A percentile compares a stretch with the other conserved stretches of the same genome.
These are phyloP conservation scores for Acrocephalus arundinaceus DNA, from an alignment of 2,113 vertebrate genomes.

Conservation along the genomic window DNA sequence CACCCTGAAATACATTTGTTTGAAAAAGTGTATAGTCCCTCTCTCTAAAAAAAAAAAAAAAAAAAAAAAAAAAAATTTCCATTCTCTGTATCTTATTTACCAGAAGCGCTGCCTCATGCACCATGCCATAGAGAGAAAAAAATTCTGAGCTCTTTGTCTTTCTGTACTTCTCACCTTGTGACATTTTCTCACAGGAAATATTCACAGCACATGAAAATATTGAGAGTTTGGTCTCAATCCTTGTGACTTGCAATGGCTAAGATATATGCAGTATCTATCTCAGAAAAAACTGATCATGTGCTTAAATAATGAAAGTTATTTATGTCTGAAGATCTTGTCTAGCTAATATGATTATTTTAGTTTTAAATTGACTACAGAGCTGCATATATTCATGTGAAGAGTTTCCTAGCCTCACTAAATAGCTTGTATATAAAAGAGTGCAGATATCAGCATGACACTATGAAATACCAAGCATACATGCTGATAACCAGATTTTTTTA, in stretches of 20 bases:
- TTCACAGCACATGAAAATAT: neutral
- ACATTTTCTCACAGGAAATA: neutral
- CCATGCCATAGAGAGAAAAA: neutral
- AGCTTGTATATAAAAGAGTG: neutral
- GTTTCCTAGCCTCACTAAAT: neutral
- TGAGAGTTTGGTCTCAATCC: neutral
- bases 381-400: neutral
- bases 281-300: neutral
- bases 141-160: neutral
- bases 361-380: neutral
- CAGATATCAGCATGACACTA: neutral
- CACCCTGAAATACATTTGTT: neutral
- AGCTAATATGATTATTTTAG: neutral
- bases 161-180: neutral
- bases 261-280: neutral
- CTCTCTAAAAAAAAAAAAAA: neutral
- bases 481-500: neutral
- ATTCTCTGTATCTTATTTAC: neutral
- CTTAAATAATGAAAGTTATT: neutral
- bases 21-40: neutral
- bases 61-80: neutral
- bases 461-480: neutral
- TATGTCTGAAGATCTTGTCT: neutral
- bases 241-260: neutral
- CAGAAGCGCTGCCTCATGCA: accelerated